These are phyloP conservation scores for Perizoma affinitatum DNA, from an alignment of 2,888 invertebrate species.

Conservation along the genomic window DNA sequence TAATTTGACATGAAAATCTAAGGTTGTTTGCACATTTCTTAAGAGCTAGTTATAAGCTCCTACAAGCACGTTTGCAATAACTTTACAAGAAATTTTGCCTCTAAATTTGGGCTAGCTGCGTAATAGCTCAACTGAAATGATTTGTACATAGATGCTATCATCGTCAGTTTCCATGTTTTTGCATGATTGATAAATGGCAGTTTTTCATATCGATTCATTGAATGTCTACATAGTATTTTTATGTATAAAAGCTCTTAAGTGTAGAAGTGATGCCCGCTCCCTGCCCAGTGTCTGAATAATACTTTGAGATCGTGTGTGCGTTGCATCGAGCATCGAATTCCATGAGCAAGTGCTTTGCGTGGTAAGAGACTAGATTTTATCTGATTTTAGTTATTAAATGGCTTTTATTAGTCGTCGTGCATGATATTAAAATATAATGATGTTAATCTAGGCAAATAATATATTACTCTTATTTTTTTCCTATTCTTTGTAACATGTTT, in stretches of 20 bases:
- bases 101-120: too few species aligned
- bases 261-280: conserved; percentile 53
- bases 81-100: too few species aligned
- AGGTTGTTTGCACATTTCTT: too few species aligned
- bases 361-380: conserved; percentile 60
- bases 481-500: too few species aligned
- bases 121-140: too few species aligned
- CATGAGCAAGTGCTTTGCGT: conserved; percentile 54
- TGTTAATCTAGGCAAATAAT: too few species aligned
- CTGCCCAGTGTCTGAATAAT: conserved; percentile 96
- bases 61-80: too few species aligned
- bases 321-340: conserved; percentile 53
- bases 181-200: background rate
- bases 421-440: too few species aligned
- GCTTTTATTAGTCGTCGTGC: background rate
- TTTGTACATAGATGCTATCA: too few species aligned
- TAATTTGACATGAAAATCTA: background rate
- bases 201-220: background rate
- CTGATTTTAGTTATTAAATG: background rate
- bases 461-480: too few species aligned
- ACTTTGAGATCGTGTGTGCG: conserved; percentile 87
- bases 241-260: conserved; percentile 33
- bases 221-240: background rate
- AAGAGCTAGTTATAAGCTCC: too few species aligned
- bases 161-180: too few species aligned